Evolutionary conservation across 2,113 vertebrate genomes (phyloP).

Genomic region (Cyanocitta stelleri): DNA sequence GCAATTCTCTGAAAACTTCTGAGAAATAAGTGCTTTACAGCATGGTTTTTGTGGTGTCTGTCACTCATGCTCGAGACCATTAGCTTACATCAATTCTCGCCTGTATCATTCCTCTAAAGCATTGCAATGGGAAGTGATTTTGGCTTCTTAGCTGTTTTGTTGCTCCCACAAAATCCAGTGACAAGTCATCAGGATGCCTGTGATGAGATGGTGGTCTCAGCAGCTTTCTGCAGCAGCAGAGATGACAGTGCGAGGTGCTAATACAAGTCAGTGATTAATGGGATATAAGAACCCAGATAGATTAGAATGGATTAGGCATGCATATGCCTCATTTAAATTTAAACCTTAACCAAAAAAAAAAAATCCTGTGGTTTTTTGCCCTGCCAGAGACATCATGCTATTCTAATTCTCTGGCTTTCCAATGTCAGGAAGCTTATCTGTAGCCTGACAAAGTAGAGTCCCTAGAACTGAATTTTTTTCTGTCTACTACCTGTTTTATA

Average conservation of each 20-base stretch:
- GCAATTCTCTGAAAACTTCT: background rate
- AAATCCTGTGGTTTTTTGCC: background rate
- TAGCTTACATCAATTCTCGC: background rate
- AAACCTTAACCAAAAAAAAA: background rate
- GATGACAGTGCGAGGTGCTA: conserved; percentile 11
- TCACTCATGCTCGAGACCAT: background rate
- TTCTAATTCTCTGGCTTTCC: background rate
- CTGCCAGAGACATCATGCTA: background rate
- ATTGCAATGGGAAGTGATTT: background rate
- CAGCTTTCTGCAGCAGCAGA: background rate
- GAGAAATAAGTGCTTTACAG: background rate
- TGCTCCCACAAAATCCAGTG: conserved; percentile 30
- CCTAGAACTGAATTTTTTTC: background rate
- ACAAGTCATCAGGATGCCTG: conserved; percentile 55
- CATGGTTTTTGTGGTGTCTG: background rate
- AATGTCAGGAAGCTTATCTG: background rate
- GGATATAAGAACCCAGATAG: conserved; percentile 19
- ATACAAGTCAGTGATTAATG: conserved; percentile 50
- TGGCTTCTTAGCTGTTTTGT: conserved; percentile 1
- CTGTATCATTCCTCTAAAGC: background rate
- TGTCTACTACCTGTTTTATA: background rate
- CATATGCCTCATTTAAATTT: background rate
- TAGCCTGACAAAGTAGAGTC: background rate
- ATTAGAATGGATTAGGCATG: conserved; percentile 38
- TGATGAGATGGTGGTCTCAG: conserved; percentile 14